phyloP scores from a whole-genome alignment of 1,140 invertebrate species.

The Aplysia californica region DNA sequence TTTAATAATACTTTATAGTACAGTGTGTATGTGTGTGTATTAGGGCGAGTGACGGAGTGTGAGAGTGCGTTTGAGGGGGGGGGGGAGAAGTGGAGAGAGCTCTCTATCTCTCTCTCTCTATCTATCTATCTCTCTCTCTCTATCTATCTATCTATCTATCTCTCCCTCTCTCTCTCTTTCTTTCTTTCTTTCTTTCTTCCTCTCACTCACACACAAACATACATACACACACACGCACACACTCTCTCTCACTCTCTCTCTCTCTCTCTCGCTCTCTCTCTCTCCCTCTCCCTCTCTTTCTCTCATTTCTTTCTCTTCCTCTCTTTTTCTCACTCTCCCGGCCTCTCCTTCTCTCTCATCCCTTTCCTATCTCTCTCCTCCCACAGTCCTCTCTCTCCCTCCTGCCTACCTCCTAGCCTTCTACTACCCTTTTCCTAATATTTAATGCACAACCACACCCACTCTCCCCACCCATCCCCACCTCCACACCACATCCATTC shows the following conservation, averaged over 20 bases:
- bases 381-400: too few relatives aligned
- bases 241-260: background rate
- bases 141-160: background rate
- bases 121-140: background rate
- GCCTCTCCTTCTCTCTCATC: background rate
- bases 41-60: too few relatives aligned
- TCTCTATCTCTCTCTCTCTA: background rate
- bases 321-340: background rate
- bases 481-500: too few relatives aligned
- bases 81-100: background rate
- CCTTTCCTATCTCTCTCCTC: background rate
- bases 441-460: too few relatives aligned
- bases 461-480: too few relatives aligned
- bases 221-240: background rate
- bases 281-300: background rate
- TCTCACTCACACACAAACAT: background rate
- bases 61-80: too few relatives aligned
- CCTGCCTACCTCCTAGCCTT: background rate
- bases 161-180: background rate
- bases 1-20: too few relatives aligned
- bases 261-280: background rate
- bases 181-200: background rate
- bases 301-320: background rate
- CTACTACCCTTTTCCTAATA: too few relatives aligned
- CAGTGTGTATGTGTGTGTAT: too few relatives aligned